These are phyloP conservation scores for Girardinus metallicus DNA, from an alignment of 2,797 vertebrate genomes.

Conservation along the genomic window DNA sequence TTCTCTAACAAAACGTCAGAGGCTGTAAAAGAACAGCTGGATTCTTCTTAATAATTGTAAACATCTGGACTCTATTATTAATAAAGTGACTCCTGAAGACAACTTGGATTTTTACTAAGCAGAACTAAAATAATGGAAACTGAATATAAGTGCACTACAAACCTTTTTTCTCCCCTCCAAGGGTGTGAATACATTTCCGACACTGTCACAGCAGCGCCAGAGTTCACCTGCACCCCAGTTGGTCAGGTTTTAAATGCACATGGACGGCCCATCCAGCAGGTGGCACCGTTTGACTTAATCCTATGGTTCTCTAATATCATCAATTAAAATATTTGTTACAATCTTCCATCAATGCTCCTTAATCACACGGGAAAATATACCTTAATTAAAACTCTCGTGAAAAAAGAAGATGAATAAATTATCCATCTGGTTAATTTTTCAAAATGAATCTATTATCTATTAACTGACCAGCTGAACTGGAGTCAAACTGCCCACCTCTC, in stretches of 20 bases:
- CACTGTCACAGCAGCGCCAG: no score
- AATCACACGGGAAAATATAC: conserved; percentile 3
- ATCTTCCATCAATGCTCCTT: conserved; percentile 7
- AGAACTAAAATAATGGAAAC: neutral
- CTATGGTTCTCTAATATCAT: neutral
- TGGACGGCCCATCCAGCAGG: conserved; percentile 53
- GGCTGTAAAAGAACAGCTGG: neutral
- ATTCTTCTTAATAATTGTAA: neutral
- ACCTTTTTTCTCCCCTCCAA: neutral
- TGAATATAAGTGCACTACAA: neutral
- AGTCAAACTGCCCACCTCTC: conserved; percentile 15
- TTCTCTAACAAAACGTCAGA: neutral
- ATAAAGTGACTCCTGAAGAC: neutral
- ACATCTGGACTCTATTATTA: neutral
- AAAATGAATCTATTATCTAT: conserved; percentile 13
- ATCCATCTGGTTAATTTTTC: neutral
- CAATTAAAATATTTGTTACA: neutral
- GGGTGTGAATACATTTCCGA: neutral
- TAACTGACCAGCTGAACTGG: conserved; percentile 19
- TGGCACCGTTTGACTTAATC: conserved; percentile 56
- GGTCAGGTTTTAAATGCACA: conserved; percentile 22
- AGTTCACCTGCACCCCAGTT: neutral
- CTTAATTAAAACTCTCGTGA: neutral
- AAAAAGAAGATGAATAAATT: neutral
- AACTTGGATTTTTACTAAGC: neutral